Percentiles rank a stretch among this genome's conserved stretches.
These are phyloP conservation scores for Sebastes reedi DNA, from an alignment of 2,797 vertebrate species.

Conservation along the genomic window DNA sequence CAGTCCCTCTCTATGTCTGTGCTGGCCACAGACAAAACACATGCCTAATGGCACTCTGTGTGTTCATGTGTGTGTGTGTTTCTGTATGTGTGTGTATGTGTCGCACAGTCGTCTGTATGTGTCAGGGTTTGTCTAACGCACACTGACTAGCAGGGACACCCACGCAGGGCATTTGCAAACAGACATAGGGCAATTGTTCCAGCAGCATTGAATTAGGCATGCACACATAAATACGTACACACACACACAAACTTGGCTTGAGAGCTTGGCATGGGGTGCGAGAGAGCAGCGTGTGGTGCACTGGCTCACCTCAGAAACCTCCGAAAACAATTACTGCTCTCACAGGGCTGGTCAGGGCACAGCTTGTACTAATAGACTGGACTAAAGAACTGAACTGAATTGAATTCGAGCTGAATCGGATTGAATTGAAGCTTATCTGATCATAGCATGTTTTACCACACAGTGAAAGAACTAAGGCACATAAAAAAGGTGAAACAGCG, in stretches of 20 bases:
- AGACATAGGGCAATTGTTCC: constrained; percentile 74
- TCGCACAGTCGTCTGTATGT: constrained; percentile 55
- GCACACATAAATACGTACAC: constrained; percentile 56
- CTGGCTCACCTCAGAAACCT: constrained; percentile 80
- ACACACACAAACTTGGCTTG: constrained; percentile 68
- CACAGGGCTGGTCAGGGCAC: constrained; percentile 71
- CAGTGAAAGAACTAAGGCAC: constrained; percentile 29
- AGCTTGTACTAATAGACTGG: constrained; percentile 71
- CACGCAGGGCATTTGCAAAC: constrained; percentile 79
- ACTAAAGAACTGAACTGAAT: constrained; percentile 49
- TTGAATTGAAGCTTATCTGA: constrained; percentile 19
- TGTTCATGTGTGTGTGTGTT: not conserved
- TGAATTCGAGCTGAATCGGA: constrained; percentile 16
- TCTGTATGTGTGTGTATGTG: constrained; percentile 30
- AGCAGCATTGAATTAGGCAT: constrained; percentile 73
- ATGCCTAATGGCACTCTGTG: constrained; percentile 71
- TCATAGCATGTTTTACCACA: constrained; percentile 25
- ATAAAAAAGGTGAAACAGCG: constrained; percentile 37
- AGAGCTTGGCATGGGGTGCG: constrained; percentile 75
- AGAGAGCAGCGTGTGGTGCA: constrained; percentile 75
- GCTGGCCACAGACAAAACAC: constrained; percentile 72
- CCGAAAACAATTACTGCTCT: constrained; percentile 81
- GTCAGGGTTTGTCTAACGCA: constrained; percentile 74
- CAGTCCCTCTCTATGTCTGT: constrained; percentile 71
- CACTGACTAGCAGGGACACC: constrained; percentile 78